Percentiles rank a stretch among this genome's conserved stretches.
Conservation (phyloP, 2,888 invertebrate species). For the Scotopteryx bipunctaria region DNA sequence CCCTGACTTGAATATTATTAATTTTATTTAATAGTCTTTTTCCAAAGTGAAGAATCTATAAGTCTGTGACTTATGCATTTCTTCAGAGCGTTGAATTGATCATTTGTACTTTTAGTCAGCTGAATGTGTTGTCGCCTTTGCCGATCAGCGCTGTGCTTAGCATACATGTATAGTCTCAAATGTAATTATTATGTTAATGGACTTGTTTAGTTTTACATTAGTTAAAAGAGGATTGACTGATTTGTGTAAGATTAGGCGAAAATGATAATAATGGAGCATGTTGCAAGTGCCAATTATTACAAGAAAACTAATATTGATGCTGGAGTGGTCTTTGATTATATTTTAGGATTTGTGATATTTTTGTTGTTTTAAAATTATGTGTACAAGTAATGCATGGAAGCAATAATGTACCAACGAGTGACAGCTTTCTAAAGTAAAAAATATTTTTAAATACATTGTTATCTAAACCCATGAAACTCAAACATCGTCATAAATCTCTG, state of each 20-base stretch:
- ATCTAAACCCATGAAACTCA: constrained; percentile 1
- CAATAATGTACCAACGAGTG: constrained; percentile 53
- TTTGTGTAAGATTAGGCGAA: constrained; percentile 63
- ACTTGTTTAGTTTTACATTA: constrained; percentile 57
- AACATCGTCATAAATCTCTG: constrained; percentile 9
- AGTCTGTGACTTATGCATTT: constrained; percentile 75
- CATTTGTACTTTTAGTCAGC: constrained; percentile 58
- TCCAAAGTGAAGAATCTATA: constrained; percentile 81
- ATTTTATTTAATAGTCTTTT: constrained; percentile 75
- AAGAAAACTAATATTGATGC: constrained; percentile 42
- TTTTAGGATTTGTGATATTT: constrained; percentile 57
- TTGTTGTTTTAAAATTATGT: constrained; percentile 45
- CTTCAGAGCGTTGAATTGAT: constrained; percentile 63
- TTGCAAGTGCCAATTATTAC: constrained; percentile 67
- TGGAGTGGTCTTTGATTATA: constrained; percentile 46
- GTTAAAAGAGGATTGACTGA: constrained; percentile 70
- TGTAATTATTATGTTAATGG: constrained; percentile 61
- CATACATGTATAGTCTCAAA: constrained; percentile 68
- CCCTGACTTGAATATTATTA: constrained; percentile 78
- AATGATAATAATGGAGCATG: constrained; percentile 57
- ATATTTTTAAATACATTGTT: not conserved
- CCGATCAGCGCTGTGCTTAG: constrained; percentile 74
- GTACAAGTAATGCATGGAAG: constrained; percentile 47
- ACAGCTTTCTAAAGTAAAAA: constrained; percentile 24
- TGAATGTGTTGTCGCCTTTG: constrained; percentile 62